A percentile compares a stretch with the other conserved stretches of the same genome.
These are phyloP conservation scores for Rhinolophus ferrumequinum DNA, from an alignment of 2,113 vertebrate genomes.

Conservation along the genomic window DNA sequence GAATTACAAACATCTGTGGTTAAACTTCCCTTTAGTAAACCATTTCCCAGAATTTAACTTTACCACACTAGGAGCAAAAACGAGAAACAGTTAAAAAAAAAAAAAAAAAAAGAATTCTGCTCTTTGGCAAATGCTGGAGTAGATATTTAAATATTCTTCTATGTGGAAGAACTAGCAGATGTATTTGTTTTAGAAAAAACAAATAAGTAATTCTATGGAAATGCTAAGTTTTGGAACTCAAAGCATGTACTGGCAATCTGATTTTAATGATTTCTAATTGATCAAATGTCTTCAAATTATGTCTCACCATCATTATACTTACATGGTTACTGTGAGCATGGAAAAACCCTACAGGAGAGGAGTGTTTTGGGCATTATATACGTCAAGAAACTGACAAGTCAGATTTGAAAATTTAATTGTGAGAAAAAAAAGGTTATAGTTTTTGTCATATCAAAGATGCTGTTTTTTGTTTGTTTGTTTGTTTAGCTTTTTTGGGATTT, in stretches of 20 bases:
- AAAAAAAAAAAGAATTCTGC: background rate
- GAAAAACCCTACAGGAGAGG: background rate
- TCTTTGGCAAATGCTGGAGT: constrained; percentile 44
- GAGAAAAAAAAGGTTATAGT: background rate
- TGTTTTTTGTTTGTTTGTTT: background rate
- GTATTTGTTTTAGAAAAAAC: constrained; percentile 62
- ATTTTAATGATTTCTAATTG: constrained; percentile 44
- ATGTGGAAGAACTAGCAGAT: background rate
- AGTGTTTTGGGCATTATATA: background rate
- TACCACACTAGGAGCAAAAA: constrained; percentile 77
- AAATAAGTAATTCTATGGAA: constrained; percentile 27
- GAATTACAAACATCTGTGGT: constrained; percentile 89
- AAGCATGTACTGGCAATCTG: background rate
- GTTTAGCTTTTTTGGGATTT: background rate
- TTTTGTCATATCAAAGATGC: background rate
- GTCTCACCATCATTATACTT: background rate
- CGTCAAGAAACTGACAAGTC: background rate
- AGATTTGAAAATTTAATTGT: constrained; percentile 28
- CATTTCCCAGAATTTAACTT: constrained; percentile 85
- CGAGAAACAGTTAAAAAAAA: constrained; percentile 47
- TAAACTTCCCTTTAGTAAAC: constrained; percentile 84
- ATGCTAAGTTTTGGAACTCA: constrained; percentile 33
- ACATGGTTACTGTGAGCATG: background rate
- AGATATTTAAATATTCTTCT: constrained; percentile 41
- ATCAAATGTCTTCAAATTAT: constrained; percentile 38